Evolutionary conservation across 2,888 invertebrate genomes (phyloP), one percentile per base, ranked within the genome.

Genomic region (Nasonovia ribisnigri): DNA sequence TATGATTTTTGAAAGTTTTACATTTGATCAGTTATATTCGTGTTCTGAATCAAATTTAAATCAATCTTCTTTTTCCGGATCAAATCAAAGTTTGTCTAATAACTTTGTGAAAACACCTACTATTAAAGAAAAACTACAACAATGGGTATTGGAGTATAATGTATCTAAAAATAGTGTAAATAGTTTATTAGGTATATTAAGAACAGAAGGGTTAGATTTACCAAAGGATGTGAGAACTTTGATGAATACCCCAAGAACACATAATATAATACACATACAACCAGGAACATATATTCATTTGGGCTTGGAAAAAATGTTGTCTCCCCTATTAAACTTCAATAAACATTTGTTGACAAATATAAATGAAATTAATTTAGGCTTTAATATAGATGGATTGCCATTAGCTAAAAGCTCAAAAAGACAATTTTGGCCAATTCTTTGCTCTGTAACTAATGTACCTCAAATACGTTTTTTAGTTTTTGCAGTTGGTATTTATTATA

Each of bases 371-470:
- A 43, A 43, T 87, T 87, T 43, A 46, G 46, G 87, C 26, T 87
- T 87, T 46, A 43, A 87, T 26, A 87, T 87, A 24, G 87, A 87
- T 87, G 87, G 87, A 43, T 87, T 87, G 43, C 87, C 46, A 43
- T 87, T 87, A 87, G 42, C 87, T 26, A 42, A 43, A 29, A 87
- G 87, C 26, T 87, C 87, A 87, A 87, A 87, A 87, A 42, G 46
- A 87, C 87, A 87, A 87, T 87, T 87, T 87, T 36, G 43, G 46
- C 46, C 87, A 43, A 87, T 87, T 43, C 87, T 87, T 87, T 87
- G 36, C 46, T 43, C 87, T 29, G 43, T 87, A 43, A 87, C 46
- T 43, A 87, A 87, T 87, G 24, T 36, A 84, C n/a, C 84, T 11
- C 57, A 57, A 57, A 54, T 54, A 54, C 54, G 54, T 54, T 54